Evolutionary conservation across 2,888 invertebrate genomes (phyloP), one percentile per base, ranked within the genome.

Genomic region (Folsomia candida): DNA sequence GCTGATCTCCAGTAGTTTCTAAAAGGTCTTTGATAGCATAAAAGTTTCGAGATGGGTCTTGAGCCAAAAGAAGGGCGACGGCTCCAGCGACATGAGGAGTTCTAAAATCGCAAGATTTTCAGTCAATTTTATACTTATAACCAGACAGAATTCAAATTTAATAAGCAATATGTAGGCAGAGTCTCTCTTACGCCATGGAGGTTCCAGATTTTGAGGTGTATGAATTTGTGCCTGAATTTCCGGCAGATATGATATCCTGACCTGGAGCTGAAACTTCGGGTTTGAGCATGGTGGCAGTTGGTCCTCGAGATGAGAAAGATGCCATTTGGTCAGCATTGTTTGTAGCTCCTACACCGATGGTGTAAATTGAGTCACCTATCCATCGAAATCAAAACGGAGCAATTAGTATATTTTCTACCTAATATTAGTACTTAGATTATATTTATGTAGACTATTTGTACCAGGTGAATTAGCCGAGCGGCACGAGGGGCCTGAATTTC

Each of bases 251-350:
- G 58, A 66, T 70, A 22, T 66, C 37, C 2, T 29, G 24, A 2
- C 70, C 70, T 22, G 70, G 70, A 25, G 70, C 70, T 25, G 65
- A 66, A 51, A 70, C 25, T 1, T 67, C 64, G 27, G 70, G 70
- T 37, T 70, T 70, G 18, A 47, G 11, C 14, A 24, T 25, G 2
- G 27, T 6, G 11, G 27, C 2, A 14, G 29, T 66, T 26, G 70
- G 70, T 47, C 70, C 70, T 27, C 29, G 66, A 59, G 64, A 64
- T 51, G 64, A 64, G 66, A 66, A 70, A 11, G 29, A 54, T 11
- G 70, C 58, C 4, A 70, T 37, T 18, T 37, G 2, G 59, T 70
- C 51, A n/a, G 11, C 9, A 51, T 29, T 65, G 51, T 29, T 57
- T 6, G 70, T 70, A 22, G 70, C 70, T 26, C 70, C 70, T 2